Percentiles rank a stretch among this genome's conserved stretches.
Evolutionary conservation across 2,797 vertebrate genomes (phyloP).

Genomic region (Euthynnus affinis): DNA sequence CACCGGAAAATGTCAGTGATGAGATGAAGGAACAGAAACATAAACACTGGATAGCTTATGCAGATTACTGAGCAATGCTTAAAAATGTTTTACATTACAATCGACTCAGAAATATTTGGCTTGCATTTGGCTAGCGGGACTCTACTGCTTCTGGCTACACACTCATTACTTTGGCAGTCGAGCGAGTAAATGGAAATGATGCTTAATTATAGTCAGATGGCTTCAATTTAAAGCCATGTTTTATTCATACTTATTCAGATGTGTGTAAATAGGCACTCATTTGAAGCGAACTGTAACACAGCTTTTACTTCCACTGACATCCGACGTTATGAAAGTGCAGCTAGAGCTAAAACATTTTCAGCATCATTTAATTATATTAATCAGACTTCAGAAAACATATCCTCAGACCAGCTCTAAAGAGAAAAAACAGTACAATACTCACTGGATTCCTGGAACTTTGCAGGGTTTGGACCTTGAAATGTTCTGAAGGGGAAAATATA

Average conservation of each 20-base stretch:
- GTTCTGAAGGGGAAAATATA: constrained; percentile 78
- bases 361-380: constrained; percentile 4
- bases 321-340: constrained; percentile 1
- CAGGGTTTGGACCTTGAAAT: constrained; percentile 91
- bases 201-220: constrained; percentile 35
- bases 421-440: constrained; percentile 75
- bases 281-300: constrained; percentile 2
- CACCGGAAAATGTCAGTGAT: not conserved
- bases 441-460: constrained; percentile 97
- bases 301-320: not conserved
- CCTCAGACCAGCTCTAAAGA: constrained; percentile 5
- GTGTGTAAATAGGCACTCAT: constrained; percentile 14
- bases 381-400: not conserved
- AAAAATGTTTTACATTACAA: constrained; percentile 31
- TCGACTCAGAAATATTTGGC: constrained; percentile 48
- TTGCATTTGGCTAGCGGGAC: constrained; percentile 21
- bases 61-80: constrained; percentile 21
- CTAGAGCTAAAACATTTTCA: not conserved
- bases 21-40: constrained; percentile 5
- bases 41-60: constrained; percentile 10
- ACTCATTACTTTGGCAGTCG: constrained; percentile 27
- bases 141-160: constrained; percentile 38
- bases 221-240: constrained; percentile 37
- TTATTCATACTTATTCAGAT: constrained; percentile 33
- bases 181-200: constrained; percentile 13